Percentiles rank a stretch among this genome's conserved stretches.
Conservation (phyloP, 2,888 invertebrate species). For the Hyposoter dolosus region DNA sequence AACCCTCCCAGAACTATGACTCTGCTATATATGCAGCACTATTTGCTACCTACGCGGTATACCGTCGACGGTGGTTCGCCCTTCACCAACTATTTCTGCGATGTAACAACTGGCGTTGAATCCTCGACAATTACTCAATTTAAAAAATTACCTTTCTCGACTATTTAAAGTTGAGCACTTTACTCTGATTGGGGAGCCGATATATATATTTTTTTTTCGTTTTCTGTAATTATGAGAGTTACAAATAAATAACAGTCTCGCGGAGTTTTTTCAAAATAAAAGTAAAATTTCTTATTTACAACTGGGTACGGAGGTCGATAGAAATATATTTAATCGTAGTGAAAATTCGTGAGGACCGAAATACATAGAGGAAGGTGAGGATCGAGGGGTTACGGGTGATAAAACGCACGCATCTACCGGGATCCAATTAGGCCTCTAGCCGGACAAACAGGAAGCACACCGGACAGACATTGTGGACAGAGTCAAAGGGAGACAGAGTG, state of each 20-base stretch:
- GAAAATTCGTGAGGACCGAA: slow-evolving; percentile 5
- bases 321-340: slow-evolving; percentile 25
- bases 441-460: slow-evolving; percentile 67
- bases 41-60: slow-evolving; percentile 3
- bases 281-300: slow-evolving; percentile 34
- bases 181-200: neutral
- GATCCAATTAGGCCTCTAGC: slow-evolving; percentile 66
- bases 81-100: slow-evolving; percentile 36
- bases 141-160: slow-evolving; percentile 17
- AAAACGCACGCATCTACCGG: slow-evolving; percentile 64
- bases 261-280: neutral
- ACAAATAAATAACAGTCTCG: neutral
- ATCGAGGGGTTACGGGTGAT: slow-evolving; percentile 53
- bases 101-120: slow-evolving; percentile 41
- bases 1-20: slow-evolving; percentile 49
- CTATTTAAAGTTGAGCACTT: neutral
- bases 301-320: slow-evolving; percentile 31
- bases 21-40: neutral
- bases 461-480: slow-evolving; percentile 64
- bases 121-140: slow-evolving; percentile 30
- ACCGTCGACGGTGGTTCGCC: slow-evolving; percentile 38
- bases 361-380: neutral
- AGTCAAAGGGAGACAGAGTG: slow-evolving; percentile 9
- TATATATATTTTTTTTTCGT: neutral
- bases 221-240: neutral